Evolutionary conservation across 2,797 vertebrate species (phyloP).

Genomic region (Rhinichthys osculus): DNA sequence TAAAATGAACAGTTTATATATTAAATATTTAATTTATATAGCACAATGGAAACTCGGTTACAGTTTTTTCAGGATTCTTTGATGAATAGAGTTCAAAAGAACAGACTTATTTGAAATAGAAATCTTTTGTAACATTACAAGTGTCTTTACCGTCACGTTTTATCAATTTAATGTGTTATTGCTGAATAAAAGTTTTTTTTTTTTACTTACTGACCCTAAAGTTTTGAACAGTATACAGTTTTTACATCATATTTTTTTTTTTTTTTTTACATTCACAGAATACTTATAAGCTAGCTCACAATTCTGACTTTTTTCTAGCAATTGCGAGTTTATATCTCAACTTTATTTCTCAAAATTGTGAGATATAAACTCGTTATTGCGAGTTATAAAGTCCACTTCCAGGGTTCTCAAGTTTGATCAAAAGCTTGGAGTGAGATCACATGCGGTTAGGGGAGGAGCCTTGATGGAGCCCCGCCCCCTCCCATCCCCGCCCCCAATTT

Average conservation of each 20-base stretch:
- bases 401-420: no score
- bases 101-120: background rate
- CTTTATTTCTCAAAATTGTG: no score
- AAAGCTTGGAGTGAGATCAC: no score
- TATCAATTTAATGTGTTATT: no score
- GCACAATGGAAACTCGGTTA: background rate
- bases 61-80: background rate
- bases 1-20: background rate
- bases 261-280: background rate
- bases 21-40: background rate
- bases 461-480: no score
- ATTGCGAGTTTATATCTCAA: no score
- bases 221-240: background rate
- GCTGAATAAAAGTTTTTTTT: no score
- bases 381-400: no score
- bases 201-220: background rate
- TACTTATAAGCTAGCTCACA: background rate
- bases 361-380: no score
- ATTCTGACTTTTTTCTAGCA: no score
- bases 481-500: no score
- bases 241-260: background rate
- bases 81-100: background rate
- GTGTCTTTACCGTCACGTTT: background rate
- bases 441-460: no score
- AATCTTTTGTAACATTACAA: background rate